Conservation (phyloP, 2,113 vertebrate species). For the Ophiodon elongatus region DNA sequence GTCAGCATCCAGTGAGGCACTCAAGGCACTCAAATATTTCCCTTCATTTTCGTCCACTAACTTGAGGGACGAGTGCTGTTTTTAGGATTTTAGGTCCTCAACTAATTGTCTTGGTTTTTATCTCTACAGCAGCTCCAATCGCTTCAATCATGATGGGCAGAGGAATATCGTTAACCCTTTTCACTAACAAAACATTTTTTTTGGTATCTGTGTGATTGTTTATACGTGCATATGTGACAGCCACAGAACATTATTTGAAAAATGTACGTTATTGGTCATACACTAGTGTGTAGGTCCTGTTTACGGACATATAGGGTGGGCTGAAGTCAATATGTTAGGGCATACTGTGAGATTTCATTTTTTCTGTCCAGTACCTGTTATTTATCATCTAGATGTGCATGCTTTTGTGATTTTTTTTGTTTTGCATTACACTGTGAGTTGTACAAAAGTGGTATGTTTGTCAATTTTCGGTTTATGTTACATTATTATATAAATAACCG, state of each 20-base stretch:
- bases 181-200: background rate
- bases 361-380: no score
- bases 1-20: conserved; percentile 67
- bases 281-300: background rate
- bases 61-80: conserved; percentile 35
- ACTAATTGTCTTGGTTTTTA: conserved; percentile 1
- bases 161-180: conserved; percentile 4
- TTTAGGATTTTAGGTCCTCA: conserved; percentile 21
- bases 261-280: background rate
- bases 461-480: background rate
- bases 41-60: conserved; percentile 41
- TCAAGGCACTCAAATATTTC: conserved; percentile 62
- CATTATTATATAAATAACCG: background rate
- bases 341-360: background rate
- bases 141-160: background rate
- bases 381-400: no score
- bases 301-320: background rate
- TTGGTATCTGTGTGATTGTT: background rate
- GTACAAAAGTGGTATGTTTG: background rate
- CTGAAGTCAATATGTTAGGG: background rate
- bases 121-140: conserved; percentile 1
- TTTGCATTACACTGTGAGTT: background rate
- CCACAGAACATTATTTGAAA: background rate
- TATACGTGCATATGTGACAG: background rate
- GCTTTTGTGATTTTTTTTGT: no score